Conservation (phyloP, 2,797 vertebrate genomes). For the Anguilla anguilla region DNA sequence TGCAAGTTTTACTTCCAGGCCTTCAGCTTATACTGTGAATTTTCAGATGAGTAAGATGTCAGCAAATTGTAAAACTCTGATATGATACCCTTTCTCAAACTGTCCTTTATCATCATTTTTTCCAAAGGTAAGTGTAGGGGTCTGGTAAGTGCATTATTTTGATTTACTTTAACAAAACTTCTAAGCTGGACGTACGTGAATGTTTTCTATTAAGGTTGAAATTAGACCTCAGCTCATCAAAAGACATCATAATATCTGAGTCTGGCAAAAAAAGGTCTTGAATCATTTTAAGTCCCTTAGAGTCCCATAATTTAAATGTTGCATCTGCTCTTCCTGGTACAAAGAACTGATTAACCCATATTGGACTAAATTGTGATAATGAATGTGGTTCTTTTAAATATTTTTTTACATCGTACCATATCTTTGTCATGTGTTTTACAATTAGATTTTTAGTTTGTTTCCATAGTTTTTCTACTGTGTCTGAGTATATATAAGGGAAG, state of each 20-base stretch:
- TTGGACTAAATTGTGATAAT: not conserved
- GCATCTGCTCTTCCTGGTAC: slow-evolving; percentile 5
- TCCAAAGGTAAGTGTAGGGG: not conserved
- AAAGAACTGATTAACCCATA: slow-evolving; percentile 6
- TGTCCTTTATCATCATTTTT: slow-evolving; percentile 21
- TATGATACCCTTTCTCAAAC: slow-evolving; percentile 13
- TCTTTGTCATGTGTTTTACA: slow-evolving; percentile 6
- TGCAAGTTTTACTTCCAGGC: slow-evolving; percentile 8
- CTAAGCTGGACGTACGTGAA: not conserved
- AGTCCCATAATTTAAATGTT: not conserved
- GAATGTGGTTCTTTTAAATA: not conserved
- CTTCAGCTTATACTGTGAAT: slow-evolving; percentile 6
- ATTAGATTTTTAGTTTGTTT: slow-evolving; percentile 3
- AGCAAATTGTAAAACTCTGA: slow-evolving; percentile 16
- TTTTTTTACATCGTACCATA: not conserved
- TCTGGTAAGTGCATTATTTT: slow-evolving; percentile 9
- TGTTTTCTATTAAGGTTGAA: slow-evolving; percentile 12
- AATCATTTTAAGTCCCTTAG: not conserved
- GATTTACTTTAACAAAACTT: slow-evolving; percentile 1
- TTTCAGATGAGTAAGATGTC: not conserved
- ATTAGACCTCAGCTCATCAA: not conserved
- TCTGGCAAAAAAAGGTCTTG: not conserved
- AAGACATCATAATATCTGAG: not conserved
- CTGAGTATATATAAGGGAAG: not conserved
- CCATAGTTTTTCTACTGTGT: not conserved